phyloP scores from a whole-genome alignment of 2,888 invertebrate species.

The Orgyia antiqua region DNA sequence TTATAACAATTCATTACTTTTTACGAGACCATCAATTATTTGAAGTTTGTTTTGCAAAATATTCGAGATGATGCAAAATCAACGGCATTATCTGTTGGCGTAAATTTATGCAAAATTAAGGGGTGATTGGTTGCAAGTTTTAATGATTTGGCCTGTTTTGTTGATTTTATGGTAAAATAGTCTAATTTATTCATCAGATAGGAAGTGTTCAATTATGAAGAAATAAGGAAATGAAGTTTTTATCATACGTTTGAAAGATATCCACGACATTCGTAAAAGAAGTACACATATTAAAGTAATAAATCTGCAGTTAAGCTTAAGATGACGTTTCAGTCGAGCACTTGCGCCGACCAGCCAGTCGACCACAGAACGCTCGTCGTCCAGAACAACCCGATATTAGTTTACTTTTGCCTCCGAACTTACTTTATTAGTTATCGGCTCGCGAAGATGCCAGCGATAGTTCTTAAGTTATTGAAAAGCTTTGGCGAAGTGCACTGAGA shows the following conservation, averaged over 20 bases:
- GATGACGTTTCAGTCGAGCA: slow-evolving; percentile 40
- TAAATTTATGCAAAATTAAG: too few species aligned
- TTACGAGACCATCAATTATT: slow-evolving; percentile 14
- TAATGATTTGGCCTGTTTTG: too few species aligned
- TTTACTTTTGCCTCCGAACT: slow-evolving; percentile 77
- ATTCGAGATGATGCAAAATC: too few species aligned
- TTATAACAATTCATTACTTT: slow-evolving; percentile 24
- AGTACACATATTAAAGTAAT: slow-evolving; percentile 68
- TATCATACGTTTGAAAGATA: too few species aligned
- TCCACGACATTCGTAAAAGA: slow-evolving; percentile 44
- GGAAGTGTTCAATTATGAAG: too few species aligned
- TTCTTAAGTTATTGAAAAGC: slow-evolving; percentile 69
- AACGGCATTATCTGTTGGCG: too few species aligned
- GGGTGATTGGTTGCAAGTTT: too few species aligned
- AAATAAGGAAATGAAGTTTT: too few species aligned
- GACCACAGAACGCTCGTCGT: slow-evolving; percentile 38
- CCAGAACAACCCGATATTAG: slow-evolving; percentile 73
- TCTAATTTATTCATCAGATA: too few species aligned
- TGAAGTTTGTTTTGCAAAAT: too few species aligned
- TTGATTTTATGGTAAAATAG: too few species aligned
- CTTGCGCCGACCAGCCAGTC: too few species aligned
- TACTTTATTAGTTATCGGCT: slow-evolving; percentile 74
- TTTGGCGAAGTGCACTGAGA: slow-evolving; percentile 39
- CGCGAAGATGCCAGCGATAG: slow-evolving; percentile 61
- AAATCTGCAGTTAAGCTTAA: slow-evolving; percentile 64